Conservation (phyloP, 1,140 invertebrate genomes). For the Drosophila parvula region DNA sequence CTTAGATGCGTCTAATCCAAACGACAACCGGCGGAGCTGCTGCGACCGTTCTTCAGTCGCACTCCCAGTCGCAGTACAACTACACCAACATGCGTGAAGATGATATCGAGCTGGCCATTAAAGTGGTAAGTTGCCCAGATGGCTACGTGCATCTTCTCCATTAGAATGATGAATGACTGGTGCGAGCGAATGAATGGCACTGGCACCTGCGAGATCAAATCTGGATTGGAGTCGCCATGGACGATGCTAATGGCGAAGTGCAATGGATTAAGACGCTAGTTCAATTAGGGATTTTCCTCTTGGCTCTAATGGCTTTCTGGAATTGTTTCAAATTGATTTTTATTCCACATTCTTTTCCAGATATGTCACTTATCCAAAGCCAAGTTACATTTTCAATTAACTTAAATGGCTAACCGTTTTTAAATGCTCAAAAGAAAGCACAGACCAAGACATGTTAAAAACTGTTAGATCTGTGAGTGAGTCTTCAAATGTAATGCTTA, state of each 20-base stretch:
- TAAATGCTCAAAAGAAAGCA: conserved; percentile 7
- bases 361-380: background rate
- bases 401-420: conserved; percentile 4
- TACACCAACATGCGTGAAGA: conserved; percentile 91
- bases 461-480: background rate
- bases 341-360: background rate
- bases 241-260: conserved; percentile 33
- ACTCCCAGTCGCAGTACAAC: conserved; percentile 71
- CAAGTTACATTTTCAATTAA: conserved; percentile 11
- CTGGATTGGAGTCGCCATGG: conserved; percentile 1
- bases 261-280: conserved; percentile 24
- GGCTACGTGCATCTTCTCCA: conserved; percentile 19
- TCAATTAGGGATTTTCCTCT: conserved; percentile 32
- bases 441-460: background rate
- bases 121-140: conserved; percentile 85
- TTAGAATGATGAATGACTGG: conserved; percentile 35
- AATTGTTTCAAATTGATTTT: conserved; percentile 9
- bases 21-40: conserved; percentile 74
- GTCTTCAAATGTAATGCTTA: background rate
- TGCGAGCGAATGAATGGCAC: conserved; percentile 18
- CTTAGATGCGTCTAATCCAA: conserved; percentile 77
- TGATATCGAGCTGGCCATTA: conserved; percentile 96
- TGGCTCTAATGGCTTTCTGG: conserved; percentile 23
- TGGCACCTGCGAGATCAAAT: conserved; percentile 18
- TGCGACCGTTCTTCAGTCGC: conserved; percentile 71